These are phyloP conservation scores for Eulacestoma nigropectus DNA, from an alignment of 2,113 vertebrate species.

Conservation along the genomic window DNA sequence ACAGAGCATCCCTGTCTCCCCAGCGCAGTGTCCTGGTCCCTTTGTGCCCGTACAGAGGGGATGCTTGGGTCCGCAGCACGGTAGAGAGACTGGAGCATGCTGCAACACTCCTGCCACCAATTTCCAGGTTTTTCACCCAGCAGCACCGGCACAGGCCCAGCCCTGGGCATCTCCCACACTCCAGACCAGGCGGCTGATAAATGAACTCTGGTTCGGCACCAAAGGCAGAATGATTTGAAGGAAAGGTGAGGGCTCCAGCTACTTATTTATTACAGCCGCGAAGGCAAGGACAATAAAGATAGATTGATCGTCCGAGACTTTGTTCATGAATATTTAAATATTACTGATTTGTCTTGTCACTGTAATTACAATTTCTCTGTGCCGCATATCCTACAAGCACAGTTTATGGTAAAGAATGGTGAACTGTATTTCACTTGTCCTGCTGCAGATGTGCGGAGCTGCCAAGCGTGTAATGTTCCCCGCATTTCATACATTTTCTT, in stretches of 20 bases:
- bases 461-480: slow-evolving; percentile 90
- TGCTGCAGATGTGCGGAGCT: slow-evolving; percentile 79
- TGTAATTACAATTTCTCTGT: slow-evolving; percentile 86
- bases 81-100: fast-evolving
- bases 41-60: fast-evolving
- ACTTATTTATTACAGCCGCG: slow-evolving; percentile 80
- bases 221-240: slow-evolving; percentile 42
- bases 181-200: neutral
- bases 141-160: neutral
- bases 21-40: fast-evolving
- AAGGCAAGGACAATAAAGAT: slow-evolving; percentile 84
- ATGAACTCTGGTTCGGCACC: neutral
- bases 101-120: fast-evolving
- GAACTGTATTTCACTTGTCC: slow-evolving; percentile 82
- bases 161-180: neutral
- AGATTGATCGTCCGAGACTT: slow-evolving; percentile 83
- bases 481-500: slow-evolving; percentile 96
- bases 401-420: slow-evolving; percentile 84
- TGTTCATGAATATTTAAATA: slow-evolving; percentile 88
- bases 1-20: neutral
- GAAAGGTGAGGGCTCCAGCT: slow-evolving; percentile 70
- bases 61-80: fast-evolving
- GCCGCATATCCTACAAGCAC: slow-evolving; percentile 77
- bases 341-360: slow-evolving; percentile 86
- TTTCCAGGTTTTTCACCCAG: neutral